Percentiles rank a stretch among this genome's conserved stretches.
These are phyloP conservation scores for Macrochelys suwanniensis DNA, from an alignment of 2,797 vertebrate genomes.

Conservation along the genomic window DNA sequence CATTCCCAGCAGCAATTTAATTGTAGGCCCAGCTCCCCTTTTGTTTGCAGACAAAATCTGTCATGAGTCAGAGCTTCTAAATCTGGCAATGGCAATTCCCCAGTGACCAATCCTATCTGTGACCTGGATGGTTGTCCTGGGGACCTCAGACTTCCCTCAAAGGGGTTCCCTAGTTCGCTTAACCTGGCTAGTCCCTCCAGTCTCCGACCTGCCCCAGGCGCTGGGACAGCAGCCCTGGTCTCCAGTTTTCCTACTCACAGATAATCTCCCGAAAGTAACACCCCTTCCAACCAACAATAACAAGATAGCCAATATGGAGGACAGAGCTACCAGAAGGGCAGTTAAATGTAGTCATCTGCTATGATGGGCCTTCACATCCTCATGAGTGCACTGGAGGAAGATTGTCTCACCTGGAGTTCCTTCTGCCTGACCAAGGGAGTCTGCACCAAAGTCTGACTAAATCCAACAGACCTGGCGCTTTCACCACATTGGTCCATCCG, in stretches of 20 bases:
- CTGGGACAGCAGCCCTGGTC: background rate
- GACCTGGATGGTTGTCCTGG: too few relatives aligned
- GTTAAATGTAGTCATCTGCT: background rate
- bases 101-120: too few relatives aligned
- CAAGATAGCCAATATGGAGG: background rate
- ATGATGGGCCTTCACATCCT: background rate
- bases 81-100: too few relatives aligned
- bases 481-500: background rate
- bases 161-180: too few relatives aligned
- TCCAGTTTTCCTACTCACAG: background rate
- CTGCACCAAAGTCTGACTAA: background rate
- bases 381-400: background rate
- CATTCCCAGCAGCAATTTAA: too few relatives aligned
- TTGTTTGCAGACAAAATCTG: too few relatives aligned
- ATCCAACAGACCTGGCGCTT: background rate
- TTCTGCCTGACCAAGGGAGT: background rate
- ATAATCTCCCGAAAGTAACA: background rate
- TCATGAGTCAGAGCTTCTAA: too few relatives aligned
- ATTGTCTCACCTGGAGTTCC: background rate
- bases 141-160: too few relatives aligned
- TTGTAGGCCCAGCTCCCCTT: too few relatives aligned
- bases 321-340: background rate
- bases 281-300: background rate
- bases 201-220: too few relatives aligned
- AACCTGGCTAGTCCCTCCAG: too few relatives aligned